Base-by-base conservation (phyloP, 2,113 vertebrate species). In the Clarias gariepinus region DNA sequence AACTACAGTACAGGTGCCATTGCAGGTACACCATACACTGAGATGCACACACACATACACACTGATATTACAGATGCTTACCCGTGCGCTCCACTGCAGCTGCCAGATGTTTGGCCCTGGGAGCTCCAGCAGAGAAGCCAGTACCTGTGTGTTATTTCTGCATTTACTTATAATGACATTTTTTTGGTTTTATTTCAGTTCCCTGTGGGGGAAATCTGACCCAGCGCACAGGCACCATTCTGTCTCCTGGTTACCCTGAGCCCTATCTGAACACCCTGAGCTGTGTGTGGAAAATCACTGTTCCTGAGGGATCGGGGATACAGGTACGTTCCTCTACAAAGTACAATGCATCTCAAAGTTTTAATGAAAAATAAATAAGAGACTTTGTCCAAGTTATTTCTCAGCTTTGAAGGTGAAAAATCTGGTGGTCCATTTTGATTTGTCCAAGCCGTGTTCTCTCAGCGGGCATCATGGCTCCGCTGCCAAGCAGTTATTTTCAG, bases 191-290 rank as follows among this genome's bases (percentile, higher is more conserved):
- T 77, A 82, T 89, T 78, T 0, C 94, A 99, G 98, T 99, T 89
- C 98, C 98, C 0, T 99, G 98, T 47, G 98, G 98, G 61, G 98
- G 98, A 25, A 99, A 99, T 91, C 90, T 99, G 90, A 99, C 98
- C 0, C 96, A 98, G 53, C 94, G 97, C 74, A 99, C 95, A 53
- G 97, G 98, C 18, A 99, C 98, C 91, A 97, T 99, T 93, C 94
- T 99, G 86, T 99, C 98, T 61, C 98, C 98, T 0, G 98, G 98
- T 36, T 99, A 98, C 91, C 98, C 98, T 0, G 98, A 99, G 91
- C 97, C 98, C 0, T 99, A 99, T 93, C 96, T 99, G 82, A 99
- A 99, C 93, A 98, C 97, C 90, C 96, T 99, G 90, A 99, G 99
- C 94, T 99, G 98, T 7, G 97, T 99, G 58, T 99, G 98, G 98